phyloP scores from a whole-genome alignment of 2,797 vertebrate species.

The Chelonia mydas region DNA sequence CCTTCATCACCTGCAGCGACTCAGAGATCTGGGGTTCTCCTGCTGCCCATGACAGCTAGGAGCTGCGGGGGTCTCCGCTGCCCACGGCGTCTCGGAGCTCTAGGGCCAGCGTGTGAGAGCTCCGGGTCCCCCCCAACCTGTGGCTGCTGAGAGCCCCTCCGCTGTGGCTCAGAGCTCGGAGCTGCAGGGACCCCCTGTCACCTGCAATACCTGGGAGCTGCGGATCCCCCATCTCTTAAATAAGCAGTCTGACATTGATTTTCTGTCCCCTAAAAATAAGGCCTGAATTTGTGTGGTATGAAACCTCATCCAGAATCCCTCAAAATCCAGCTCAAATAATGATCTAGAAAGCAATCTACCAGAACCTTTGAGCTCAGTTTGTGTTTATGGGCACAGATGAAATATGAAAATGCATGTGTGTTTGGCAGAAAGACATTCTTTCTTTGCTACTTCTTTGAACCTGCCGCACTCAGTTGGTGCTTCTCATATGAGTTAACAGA shows the following conservation, averaged over 20 bases:
- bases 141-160: no score
- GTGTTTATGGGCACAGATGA: not conserved
- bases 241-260: not conserved
- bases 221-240: not conserved
- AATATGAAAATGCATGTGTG: not conserved
- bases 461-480: not conserved
- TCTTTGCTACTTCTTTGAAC: not conserved
- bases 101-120: no score
- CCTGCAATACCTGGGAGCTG: no score
- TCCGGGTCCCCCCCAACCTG: no score
- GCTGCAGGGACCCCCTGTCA: no score
- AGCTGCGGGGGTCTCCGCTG: no score
- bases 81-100: no score
- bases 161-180: no score
- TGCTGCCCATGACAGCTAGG: no score
- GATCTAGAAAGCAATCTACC: not conserved
- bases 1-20: no score
- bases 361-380: not conserved
- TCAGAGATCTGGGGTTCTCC: no score
- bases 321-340: not conserved
- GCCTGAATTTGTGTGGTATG: not conserved
- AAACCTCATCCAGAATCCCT: slow-evolving; percentile 10
- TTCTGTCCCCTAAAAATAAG: not conserved
- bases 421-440: accelerated
- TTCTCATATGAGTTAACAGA: not conserved